phyloP scores from a whole-genome alignment of 2,797 vertebrate genomes.

The Pipistrellus pipistrellus region DNA sequence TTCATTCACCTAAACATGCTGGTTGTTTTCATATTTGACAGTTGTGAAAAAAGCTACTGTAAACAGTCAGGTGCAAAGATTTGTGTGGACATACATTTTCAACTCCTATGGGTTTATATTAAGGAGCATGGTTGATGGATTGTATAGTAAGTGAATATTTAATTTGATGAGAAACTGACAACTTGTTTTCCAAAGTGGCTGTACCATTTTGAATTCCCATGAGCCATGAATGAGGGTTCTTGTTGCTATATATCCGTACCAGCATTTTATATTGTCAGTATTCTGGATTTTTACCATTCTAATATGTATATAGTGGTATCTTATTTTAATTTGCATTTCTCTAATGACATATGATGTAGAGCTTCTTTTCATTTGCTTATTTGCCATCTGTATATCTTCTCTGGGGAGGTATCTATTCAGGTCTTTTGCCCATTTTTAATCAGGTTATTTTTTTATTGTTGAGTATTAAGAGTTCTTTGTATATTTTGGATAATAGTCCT shows the following conservation, averaged over 20 bases:
- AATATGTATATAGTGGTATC: background rate
- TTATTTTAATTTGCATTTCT: conserved; percentile 45
- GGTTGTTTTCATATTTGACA: conserved; percentile 29
- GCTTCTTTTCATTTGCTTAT: conserved; percentile 42
- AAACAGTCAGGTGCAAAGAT: background rate
- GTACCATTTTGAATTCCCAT: background rate
- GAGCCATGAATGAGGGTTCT: background rate
- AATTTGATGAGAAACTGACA: conserved; percentile 14
- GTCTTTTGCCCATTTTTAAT: conserved; percentile 20
- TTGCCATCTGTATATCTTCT: background rate
- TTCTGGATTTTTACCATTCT: conserved; percentile 44
- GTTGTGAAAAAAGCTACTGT: conserved; percentile 43
- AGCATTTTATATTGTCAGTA: background rate
- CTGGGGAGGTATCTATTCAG: background rate
- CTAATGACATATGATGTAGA: conserved; percentile 15
- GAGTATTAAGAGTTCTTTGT: conserved; percentile 31
- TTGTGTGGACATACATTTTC: background rate
- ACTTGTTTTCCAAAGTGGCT: background rate
- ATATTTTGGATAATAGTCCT: conserved; percentile 47
- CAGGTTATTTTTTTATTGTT: background rate
- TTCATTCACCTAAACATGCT: background rate
- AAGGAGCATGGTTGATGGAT: background rate
- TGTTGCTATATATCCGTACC: background rate
- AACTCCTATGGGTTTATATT: conserved; percentile 13
- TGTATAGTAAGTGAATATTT: background rate